Base-by-base conservation (phyloP, 2,888 invertebrate genomes). In the Sepioteuthis lessoniana region DNA sequence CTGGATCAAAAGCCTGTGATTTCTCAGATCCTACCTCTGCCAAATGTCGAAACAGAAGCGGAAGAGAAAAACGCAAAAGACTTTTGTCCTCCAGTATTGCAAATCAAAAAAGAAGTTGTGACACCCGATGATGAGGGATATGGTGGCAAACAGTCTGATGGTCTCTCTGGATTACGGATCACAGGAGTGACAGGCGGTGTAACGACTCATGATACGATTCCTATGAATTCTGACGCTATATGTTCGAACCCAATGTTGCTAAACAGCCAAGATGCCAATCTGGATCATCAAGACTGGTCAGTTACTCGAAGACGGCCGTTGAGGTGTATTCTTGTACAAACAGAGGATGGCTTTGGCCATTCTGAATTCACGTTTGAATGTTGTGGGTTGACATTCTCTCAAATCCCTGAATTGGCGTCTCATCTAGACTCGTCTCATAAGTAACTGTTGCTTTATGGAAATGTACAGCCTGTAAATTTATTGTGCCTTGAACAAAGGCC, bases 281-380 rank as follows among this genome's bases (percentile, higher is more conserved):
- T n/a, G n/a, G 16, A 35, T 3, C 76, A 13, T 16, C 31, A 91
- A 19, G 91, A 91, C 91, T 91, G 91, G 91, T 37, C 46, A 42
- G n/a, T 92, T 5, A 92, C 46, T 19, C 42, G 92, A 21, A 31
- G 92, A 13, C 92, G 92, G 25, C 46, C 92, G 7, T 47, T 92
- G 42, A 42, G n/a, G 46, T 92, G 92, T n/a, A 47, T 31, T 19
- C 47, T 92, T n/a, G 46, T 92, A 7, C 46, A 92, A 8, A 92
- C 31, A n/a, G 92, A 46, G n/a, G 92, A 92, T 31, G 46, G 92
- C 47, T 31, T 92, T 19, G 92, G 92, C 16, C 28, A 10, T 46
- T 92, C 92, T n/a, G 42, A 47, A 92, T 92, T 92, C 47, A 10
- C 46, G 28, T 92, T 92, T 31, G 92, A 92, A 92, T 92, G 92